phyloP scores from a whole-genome alignment of 2,113 vertebrate species.

The Erinaceus europaeus region DNA sequence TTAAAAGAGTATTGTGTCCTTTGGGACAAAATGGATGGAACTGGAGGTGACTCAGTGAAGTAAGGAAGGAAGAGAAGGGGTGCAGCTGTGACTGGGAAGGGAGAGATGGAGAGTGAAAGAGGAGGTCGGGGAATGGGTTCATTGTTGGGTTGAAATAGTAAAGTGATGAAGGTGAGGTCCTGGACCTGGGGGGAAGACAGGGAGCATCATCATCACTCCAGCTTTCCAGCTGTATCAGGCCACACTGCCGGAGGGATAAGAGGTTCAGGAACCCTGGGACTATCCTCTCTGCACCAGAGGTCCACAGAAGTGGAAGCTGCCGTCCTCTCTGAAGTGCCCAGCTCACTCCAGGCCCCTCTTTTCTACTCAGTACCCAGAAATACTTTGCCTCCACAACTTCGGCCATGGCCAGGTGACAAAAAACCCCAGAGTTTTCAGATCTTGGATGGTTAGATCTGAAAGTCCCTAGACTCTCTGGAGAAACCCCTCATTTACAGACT shows the following conservation, averaged over 20 bases:
- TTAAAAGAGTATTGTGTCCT: no score
- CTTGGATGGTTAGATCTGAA: background rate
- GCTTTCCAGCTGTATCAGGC: no score
- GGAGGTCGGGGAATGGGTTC: background rate
- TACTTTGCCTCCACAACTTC: slow-evolving; percentile 77
- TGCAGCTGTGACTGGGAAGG: accelerated
- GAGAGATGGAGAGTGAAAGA: background rate
- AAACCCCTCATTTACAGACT: background rate
- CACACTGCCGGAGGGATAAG: accelerated
- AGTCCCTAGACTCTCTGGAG: background rate
- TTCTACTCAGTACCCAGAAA: slow-evolving; percentile 1
- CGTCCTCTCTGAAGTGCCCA: accelerated
- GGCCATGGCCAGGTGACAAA: slow-evolving; percentile 60
- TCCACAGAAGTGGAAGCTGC: accelerated
- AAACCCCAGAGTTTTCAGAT: background rate
- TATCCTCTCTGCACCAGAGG: background rate
- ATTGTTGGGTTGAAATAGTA: background rate
- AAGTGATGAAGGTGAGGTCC: background rate
- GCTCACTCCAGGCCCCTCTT: no score
- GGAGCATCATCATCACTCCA: no score
- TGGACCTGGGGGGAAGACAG: no score
- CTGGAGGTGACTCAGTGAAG: background rate
- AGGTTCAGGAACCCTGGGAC: no score
- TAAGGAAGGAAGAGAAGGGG: background rate
- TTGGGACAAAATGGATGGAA: no score